Base-by-base conservation (phyloP, 2,113 vertebrate species). In the Myrmecobius fasciatus region DNA sequence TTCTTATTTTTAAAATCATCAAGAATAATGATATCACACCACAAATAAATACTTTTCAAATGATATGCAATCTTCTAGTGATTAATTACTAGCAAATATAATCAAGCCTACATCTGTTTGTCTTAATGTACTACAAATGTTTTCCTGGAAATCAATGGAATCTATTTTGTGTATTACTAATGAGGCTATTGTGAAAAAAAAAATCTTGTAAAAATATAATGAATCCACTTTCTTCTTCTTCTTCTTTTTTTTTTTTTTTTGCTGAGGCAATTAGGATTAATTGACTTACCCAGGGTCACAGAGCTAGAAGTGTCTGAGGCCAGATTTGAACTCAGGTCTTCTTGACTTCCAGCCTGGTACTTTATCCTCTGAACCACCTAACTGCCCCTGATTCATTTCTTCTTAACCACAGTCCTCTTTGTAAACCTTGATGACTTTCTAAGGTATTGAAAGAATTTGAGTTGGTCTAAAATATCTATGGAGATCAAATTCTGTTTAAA, bases 11-110 rank as follows among this genome's bases (percentile, higher is more conserved):
- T 92, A 53, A 83, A 96, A 95, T 91, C 52, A 53, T 89, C 11
- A 88, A 91, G 52, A 53, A 83, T 56, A 95, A 89, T 53, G 93
- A 93, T 96, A 95, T 95, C 93, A 94, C 46, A 28, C 94, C 95
- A 25, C 14, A 88, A 95, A 0, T 20, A 67, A 95, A 0, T n/a
- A 47, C 6, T 95, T 51, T 96, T 89, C 51, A 96, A 89, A 8
- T 97, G 91, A 96, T 91, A 94, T 1, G 9, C 91, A 25, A 93
- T 91, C 95, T 96, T 60, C 0, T 0, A 46, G 46, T 93, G 95
- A 94, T 94, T 94, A 97, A 95, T 95, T 91, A 96, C 24, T 49
- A 93, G 8, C 3, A 51, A 90, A 96, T 95, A 95, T 89, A 92
- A 92, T 94, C 26, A 94, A 91, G 46, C 2, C 10, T 25, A 54